Base-by-base conservation (phyloP, 35 echinoderm and acorn worm species). In the Heliocidaris tuberculata region DNA sequence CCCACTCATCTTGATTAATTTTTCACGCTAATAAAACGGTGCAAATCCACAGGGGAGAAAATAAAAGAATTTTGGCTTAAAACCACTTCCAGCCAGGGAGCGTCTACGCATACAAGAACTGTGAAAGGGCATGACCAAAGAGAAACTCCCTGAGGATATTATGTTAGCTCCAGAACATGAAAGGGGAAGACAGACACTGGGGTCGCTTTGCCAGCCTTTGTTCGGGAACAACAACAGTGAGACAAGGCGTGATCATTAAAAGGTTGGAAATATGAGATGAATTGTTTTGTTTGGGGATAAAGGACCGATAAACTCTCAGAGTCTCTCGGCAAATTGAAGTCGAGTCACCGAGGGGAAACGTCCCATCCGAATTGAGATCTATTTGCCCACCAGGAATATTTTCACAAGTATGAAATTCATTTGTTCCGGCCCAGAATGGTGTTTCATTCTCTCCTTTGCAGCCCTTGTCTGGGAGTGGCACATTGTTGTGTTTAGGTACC, bases 371-470 rank as follows among this genome's bases (percentile, higher is more conserved):
- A 78, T 78, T 24, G 27, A 78, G 65, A 78, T 78, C 65, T 78
- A n/a, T 78, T 27, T 78, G 65, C 65, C 65, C 27, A 78, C 6
- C 65, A 78, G 65, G 65, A 78, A 78, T 78, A 78, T 78, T 78
- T 78, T 78, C 65, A 78, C 65, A 78, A 78, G 65, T 78, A 78
- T 78, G 65, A 78, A 19, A 78, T 78, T 78, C 65, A 78, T 78
- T 78, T 78, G 65, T 78, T 78, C 65, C 65, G 65, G 65, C 65
- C 65, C 17, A 78, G 21, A 78, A 78, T 19, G 21, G 27, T 8
- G 21, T 9, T 24, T 78, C 65, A 24, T 78, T 24, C 21, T 19
- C 27, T 24, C 59, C 65, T 78, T 78, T 78, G 5, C 65, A 78
- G 2, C 65, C 65, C 65, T 27, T 78, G 65, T 78, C 65, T 78